Percentiles rank a stretch among this genome's conserved stretches.
Evolutionary conservation across 2,797 vertebrate species (phyloP).

Genomic region (Neostethus bicornis): DNA sequence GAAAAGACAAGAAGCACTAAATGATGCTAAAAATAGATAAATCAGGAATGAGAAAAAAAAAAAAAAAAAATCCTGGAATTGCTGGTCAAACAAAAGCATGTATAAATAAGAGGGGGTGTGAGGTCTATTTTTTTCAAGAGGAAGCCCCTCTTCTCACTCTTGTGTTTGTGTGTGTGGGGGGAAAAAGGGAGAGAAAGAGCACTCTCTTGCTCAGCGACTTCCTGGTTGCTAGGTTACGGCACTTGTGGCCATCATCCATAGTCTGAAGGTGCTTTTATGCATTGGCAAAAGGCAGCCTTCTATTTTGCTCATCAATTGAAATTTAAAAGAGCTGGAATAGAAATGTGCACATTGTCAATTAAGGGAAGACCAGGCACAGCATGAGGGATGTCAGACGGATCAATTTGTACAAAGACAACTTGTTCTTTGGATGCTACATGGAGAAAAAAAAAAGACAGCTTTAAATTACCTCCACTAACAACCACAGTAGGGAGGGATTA

Average conservation of each 20-base stretch:
- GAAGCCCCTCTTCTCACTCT: conserved; percentile 60
- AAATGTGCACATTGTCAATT: conserved; percentile 68
- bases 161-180: conserved; percentile 18
- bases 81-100: conserved; percentile 73
- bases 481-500: conserved; percentile 45
- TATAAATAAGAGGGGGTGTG: conserved; percentile 68
- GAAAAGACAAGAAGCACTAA: conserved; percentile 59
- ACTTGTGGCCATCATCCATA: conserved; percentile 69
- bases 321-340: conserved; percentile 73
- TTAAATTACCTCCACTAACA: conserved; percentile 58
- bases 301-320: conserved; percentile 71
- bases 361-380: conserved; percentile 54
- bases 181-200: conserved; percentile 10
- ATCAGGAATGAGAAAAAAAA: conserved; percentile 58
- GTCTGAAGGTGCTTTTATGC: conserved; percentile 72
- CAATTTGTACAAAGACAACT: conserved; percentile 55
- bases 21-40: conserved; percentile 72
- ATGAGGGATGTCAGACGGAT: conserved; percentile 49
- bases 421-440: conserved; percentile 54
- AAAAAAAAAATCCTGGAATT: conserved; percentile 75
- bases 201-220: conserved; percentile 58
- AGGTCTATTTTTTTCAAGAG: conserved; percentile 55
- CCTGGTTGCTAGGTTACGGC: conserved; percentile 82
- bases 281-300: conserved; percentile 55
- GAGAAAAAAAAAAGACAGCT: conserved; percentile 51